Percentiles rank a stretch among this genome's conserved stretches.
Conservation (phyloP, 2,888 invertebrate species). For the Limulus polyphemus region DNA sequence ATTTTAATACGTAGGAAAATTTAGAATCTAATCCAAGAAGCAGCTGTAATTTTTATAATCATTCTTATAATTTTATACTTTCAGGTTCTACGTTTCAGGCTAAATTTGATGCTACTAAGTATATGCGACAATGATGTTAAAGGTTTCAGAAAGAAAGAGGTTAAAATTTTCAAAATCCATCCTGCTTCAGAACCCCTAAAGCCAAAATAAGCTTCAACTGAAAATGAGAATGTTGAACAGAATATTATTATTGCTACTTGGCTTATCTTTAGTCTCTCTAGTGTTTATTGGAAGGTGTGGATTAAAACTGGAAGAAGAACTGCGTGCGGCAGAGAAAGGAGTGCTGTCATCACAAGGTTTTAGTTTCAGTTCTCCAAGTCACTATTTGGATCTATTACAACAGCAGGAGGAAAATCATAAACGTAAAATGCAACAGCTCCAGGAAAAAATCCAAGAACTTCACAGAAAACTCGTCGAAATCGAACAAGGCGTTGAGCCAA, state of each 20-base stretch:
- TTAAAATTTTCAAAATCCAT: no score
- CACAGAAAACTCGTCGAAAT: slow-evolving; percentile 26
- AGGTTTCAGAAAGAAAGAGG: no score
- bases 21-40: no score
- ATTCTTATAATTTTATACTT: no score
- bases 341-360: slow-evolving; percentile 7
- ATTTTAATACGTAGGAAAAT: no score
- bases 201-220: no score
- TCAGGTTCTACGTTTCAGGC: no score
- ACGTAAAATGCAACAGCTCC: slow-evolving; percentile 18
- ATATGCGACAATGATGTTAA: no score
- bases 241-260: slow-evolving; percentile 13
- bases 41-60: no score
- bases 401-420: slow-evolving; percentile 10
- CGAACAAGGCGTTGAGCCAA: slow-evolving; percentile 7
- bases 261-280: slow-evolving; percentile 17
- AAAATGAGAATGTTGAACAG: slow-evolving; percentile 18
- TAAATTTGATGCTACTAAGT: no score
- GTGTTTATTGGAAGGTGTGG: slow-evolving; percentile 17
- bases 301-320: slow-evolving; percentile 18
- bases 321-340: slow-evolving; percentile 5
- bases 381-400: slow-evolving; percentile 4
- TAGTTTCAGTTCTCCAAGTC: slow-evolving; percentile 1
- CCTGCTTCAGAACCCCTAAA: no score
- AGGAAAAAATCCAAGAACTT: slow-evolving; percentile 23